phyloP scores from a whole-genome alignment of 1,140 invertebrate genomes.

The Apis cerana region DNA sequence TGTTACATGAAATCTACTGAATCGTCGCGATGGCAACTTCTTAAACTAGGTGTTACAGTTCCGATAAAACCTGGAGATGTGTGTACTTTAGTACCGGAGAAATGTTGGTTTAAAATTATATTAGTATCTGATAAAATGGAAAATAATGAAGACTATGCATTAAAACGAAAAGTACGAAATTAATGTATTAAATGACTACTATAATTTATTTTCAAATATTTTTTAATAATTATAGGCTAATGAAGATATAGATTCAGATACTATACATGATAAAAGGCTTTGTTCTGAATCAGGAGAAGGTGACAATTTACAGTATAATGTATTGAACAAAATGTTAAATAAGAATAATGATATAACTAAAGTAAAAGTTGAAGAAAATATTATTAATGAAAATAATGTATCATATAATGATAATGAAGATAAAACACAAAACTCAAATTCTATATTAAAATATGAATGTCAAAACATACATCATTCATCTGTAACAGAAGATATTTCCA shows the following conservation, averaged over 20 bases:
- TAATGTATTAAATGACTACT: not conserved
- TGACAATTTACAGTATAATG: conserved; percentile 16
- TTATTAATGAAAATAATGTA: not conserved
- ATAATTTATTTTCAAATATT: not conserved
- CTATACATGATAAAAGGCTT: conserved; percentile 49
- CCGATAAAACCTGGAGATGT: conserved; percentile 62
- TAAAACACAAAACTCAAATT: not conserved
- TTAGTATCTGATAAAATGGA: conserved; percentile 49
- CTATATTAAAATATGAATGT: not conserved
- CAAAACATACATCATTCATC: not conserved
- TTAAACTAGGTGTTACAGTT: conserved; percentile 49
- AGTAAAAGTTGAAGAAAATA: not conserved
- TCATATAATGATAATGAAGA: not conserved
- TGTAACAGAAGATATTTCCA: not conserved
- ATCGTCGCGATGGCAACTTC: conserved; percentile 51
- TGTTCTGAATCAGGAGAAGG: conserved; percentile 44
- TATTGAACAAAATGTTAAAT: not conserved
- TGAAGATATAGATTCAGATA: conserved; percentile 34
- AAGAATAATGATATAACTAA: not conserved
- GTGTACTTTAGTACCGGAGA: conserved; percentile 59
- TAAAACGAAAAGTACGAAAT: conserved; percentile 60
- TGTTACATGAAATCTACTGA: conserved; percentile 64
- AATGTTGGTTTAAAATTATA: conserved; percentile 68
- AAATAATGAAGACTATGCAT: conserved; percentile 23
- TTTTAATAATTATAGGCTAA: conserved; percentile 36